Percentiles rank a stretch among this genome's conserved stretches.
Evolutionary conservation across 92 coral and sea anemone species (phyloP).

Genomic region (Nematostella vectensis): DNA sequence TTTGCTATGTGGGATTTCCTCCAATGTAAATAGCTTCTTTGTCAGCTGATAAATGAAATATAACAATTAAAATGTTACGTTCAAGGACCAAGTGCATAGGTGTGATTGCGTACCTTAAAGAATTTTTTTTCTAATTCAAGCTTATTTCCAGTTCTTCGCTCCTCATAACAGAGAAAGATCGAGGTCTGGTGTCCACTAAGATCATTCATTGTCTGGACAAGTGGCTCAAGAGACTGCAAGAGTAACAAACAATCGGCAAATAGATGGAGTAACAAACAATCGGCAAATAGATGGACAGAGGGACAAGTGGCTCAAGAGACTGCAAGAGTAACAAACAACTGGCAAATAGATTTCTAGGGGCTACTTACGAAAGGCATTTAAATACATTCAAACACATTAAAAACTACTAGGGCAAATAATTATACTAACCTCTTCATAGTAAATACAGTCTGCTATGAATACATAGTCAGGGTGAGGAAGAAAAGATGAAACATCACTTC

Average conservation of each 20-base stretch:
- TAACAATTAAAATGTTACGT: too few species aligned
- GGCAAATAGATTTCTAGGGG: too few species aligned
- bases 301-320: slow-evolving; percentile 81
- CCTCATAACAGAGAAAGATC: slow-evolving; percentile 74
- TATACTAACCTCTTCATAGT: slow-evolving; percentile 92
- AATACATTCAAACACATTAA: too few species aligned
- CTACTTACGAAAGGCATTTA: too few species aligned
- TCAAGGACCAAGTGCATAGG: too few species aligned
- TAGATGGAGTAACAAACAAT: too few species aligned
- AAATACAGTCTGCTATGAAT: slow-evolving; percentile 82
- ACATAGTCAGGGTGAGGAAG: slow-evolving; percentile 56
- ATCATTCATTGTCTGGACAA: slow-evolving; percentile 59
- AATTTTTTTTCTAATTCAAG: slow-evolving; percentile 62
- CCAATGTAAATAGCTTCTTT: slow-evolving; percentile 1
- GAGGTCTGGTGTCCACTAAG: slow-evolving; percentile 53
- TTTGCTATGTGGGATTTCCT: slow-evolving; percentile 31
- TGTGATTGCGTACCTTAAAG: slow-evolving; percentile 85
- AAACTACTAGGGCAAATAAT: too few species aligned
- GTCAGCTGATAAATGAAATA: slow-evolving; percentile 1
- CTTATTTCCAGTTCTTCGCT: slow-evolving; percentile 79
- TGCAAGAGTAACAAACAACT: slow-evolving; percentile 3
- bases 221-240: slow-evolving; percentile 71
- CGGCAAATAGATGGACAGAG: too few species aligned
- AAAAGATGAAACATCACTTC: slow-evolving; percentile 48
- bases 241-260: neutral